Conservation (phyloP, 2,888 invertebrate genomes). For the Calameuta pallipes region DNA sequence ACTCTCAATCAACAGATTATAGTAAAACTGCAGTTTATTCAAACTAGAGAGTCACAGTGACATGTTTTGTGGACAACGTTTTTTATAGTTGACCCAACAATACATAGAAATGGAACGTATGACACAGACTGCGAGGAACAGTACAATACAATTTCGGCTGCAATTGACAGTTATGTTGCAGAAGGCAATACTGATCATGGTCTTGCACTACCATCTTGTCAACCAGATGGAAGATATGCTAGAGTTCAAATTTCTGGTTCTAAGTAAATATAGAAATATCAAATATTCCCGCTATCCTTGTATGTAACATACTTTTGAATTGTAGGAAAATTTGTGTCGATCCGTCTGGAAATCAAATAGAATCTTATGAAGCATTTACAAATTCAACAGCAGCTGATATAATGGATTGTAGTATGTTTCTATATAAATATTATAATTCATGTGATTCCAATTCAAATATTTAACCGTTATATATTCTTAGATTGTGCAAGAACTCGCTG, state of each 20-base stretch:
- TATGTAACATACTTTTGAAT: constrained; percentile 28
- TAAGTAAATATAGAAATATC: constrained; percentile 50
- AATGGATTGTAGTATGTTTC: constrained; percentile 75
- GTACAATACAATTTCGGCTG: constrained; percentile 51
- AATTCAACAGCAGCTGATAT: constrained; percentile 61
- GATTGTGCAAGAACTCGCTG: constrained; percentile 73
- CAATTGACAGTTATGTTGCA: constrained; percentile 43
- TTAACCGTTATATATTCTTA: constrained; percentile 52
- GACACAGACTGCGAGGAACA: constrained; percentile 64
- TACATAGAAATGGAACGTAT: constrained; percentile 60
- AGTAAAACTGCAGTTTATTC: not conserved
- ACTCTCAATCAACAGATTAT: constrained; percentile 6
- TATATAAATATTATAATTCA: constrained; percentile 11
- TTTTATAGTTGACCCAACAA: constrained; percentile 58
- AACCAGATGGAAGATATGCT: constrained; percentile 68
- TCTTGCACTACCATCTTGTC: constrained; percentile 64
- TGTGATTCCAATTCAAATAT: not conserved
- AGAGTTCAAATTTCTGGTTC: constrained; percentile 63
- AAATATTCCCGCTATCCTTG: not conserved
- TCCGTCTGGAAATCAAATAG: constrained; percentile 69
- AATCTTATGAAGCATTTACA: constrained; percentile 66
- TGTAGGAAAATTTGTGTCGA: constrained; percentile 72
- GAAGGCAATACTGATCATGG: constrained; percentile 48
- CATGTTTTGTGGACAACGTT: not conserved
- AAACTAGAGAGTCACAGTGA: not conserved